Evolutionary conservation across 2,888 invertebrate genomes (phyloP).

Genomic region (Papilio gigon): DNA sequence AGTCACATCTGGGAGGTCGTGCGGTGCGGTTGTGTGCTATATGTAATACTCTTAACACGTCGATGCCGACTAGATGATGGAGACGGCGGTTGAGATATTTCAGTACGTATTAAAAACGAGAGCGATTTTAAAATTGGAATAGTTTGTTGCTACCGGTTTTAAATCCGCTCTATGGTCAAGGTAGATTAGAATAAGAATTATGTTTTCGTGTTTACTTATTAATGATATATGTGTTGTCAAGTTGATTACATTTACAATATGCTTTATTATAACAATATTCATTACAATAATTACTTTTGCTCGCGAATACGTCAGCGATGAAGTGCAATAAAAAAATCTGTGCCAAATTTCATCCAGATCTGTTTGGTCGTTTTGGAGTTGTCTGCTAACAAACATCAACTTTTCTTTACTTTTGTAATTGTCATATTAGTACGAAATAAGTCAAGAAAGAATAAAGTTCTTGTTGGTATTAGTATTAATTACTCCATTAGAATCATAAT

Average conservation of each 20-base stretch:
- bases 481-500: too few species aligned
- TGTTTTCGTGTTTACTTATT: background rate
- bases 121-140: background rate
- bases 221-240: background rate
- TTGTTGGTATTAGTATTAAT: too few species aligned
- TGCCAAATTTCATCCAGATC: too few species aligned
- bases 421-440: too few species aligned
- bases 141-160: conserved; percentile 22
- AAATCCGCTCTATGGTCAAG: background rate
- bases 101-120: conserved; percentile 31
- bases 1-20: conserved; percentile 30
- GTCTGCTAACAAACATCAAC: too few species aligned
- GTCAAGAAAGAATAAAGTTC: too few species aligned
- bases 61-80: conserved; percentile 23
- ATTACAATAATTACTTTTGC: background rate
- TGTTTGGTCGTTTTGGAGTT: too few species aligned
- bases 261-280: background rate
- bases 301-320: too few species aligned
- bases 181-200: background rate
- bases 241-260: background rate
- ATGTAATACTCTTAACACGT: background rate
- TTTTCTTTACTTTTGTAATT: too few species aligned
- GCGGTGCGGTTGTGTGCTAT: conserved; percentile 25
- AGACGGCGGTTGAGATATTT: conserved; percentile 32
- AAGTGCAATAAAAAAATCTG: too few species aligned